A percentile compares a stretch with the other conserved stretches of the same genome.
These are phyloP conservation scores for Ellobium chinense DNA, from an alignment of 2,888 invertebrate species.

Conservation along the genomic window DNA sequence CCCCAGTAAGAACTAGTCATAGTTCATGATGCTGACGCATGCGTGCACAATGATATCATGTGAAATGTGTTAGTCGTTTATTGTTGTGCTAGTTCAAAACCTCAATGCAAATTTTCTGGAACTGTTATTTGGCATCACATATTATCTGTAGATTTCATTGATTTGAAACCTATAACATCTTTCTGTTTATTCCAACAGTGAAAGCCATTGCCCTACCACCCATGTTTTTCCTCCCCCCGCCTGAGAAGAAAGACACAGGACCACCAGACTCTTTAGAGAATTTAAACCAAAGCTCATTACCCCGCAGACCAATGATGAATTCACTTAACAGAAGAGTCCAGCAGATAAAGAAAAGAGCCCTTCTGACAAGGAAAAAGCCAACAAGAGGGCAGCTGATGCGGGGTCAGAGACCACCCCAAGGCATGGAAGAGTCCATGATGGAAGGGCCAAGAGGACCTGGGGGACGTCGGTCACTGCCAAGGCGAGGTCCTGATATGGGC, in stretches of 20 bases:
- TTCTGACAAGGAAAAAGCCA: constrained; percentile 30
- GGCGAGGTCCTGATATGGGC: background rate
- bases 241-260: constrained; percentile 37
- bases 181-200: constrained; percentile 15
- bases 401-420: constrained; percentile 25
- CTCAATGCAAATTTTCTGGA: no score
- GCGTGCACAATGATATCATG: no score
- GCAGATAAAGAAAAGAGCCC: constrained; percentile 41
- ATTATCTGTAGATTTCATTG: no score
- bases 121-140: no score
- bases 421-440: background rate
- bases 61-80: no score
- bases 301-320: constrained; percentile 22
- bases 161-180: no score
- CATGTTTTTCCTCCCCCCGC: constrained; percentile 38
- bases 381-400: constrained; percentile 24
- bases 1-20: no score
- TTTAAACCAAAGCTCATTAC: constrained; percentile 39
- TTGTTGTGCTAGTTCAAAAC: no score
- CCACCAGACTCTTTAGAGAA: constrained; percentile 34
- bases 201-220: constrained; percentile 41
- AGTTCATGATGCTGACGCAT: no score
- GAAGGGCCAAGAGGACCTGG: constrained; percentile 15
- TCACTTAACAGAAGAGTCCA: constrained; percentile 36
- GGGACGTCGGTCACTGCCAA: background rate